These are phyloP conservation scores for Macquaria australasica DNA, from an alignment of 2,113 vertebrate species.

Conservation along the genomic window DNA sequence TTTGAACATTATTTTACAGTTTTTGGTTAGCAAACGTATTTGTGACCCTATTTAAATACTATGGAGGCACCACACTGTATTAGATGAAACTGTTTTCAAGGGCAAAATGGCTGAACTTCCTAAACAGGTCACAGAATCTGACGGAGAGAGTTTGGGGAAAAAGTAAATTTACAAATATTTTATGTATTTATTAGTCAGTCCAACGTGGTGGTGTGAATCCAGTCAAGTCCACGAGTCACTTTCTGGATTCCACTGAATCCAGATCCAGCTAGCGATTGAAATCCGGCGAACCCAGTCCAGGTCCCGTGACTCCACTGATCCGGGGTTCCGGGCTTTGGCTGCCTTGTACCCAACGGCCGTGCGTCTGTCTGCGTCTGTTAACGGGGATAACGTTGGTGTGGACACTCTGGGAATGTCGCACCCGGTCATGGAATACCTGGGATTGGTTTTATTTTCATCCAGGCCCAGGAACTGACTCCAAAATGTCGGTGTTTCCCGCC, in stretches of 20 bases:
- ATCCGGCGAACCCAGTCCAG: slow-evolving; percentile 25
- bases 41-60: no score
- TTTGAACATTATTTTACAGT: no score
- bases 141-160: no score
- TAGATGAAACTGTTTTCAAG: no score
- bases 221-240: not conserved
- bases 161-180: no score
- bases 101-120: no score
- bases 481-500: slow-evolving; percentile 63
- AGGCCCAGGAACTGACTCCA: slow-evolving; percentile 26
- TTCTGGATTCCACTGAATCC: slow-evolving; percentile 2
- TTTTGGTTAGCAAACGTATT: no score
- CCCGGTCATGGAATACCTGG: slow-evolving; percentile 59
- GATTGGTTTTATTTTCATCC: slow-evolving; percentile 1
- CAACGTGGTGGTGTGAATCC: no score
- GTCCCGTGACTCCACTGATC: slow-evolving; percentile 28
- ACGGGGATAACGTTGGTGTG: slow-evolving; percentile 44
- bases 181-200: no score
- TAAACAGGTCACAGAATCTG: no score
- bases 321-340: slow-evolving; percentile 61
- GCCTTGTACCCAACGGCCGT: slow-evolving; percentile 71
- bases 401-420: slow-evolving; percentile 48
- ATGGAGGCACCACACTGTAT: no score
- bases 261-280: slow-evolving; percentile 6
- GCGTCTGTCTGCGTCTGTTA: slow-evolving; percentile 48